Conservation (phyloP, 2,888 invertebrate genomes). For the Ornithoptera priamus region DNA sequence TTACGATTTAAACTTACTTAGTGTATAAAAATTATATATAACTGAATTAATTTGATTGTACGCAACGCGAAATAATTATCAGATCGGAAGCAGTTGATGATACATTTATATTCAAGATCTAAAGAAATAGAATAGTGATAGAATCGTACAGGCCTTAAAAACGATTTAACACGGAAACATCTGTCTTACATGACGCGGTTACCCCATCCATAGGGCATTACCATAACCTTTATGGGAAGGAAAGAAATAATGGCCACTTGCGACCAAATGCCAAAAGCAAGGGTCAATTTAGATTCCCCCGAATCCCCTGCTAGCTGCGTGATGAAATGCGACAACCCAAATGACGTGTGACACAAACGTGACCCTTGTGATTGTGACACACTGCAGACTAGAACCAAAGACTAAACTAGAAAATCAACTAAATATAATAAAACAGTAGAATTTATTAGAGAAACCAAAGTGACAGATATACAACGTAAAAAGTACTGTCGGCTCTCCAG, state of each 20-base stretch:
- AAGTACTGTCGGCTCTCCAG: no score
- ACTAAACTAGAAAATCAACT: not conserved
- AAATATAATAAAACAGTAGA: no score
- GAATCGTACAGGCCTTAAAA: constrained; percentile 43
- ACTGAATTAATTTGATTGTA: not conserved
- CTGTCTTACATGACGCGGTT: constrained; percentile 58
- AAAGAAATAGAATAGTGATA: constrained; percentile 35
- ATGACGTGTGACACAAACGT: constrained; percentile 78
- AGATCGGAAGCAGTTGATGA: no score
- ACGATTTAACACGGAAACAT: constrained; percentile 53
- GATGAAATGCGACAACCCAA: constrained; percentile 78
- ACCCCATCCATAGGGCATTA: constrained; percentile 68
- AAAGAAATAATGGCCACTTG: constrained; percentile 68
- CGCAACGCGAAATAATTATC: no score
- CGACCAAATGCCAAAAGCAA: constrained; percentile 51
- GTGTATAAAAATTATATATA: not conserved
- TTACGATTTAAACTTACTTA: not conserved
- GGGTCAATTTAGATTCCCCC: constrained; percentile 57
- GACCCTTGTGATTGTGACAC: constrained; percentile 43
- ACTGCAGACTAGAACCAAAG: constrained; percentile 33
- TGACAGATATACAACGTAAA: no score
- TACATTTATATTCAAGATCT: no score
- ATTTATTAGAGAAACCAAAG: no score
- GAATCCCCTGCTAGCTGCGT: constrained; percentile 46
- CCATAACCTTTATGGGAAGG: constrained; percentile 74